A percentile compares a stretch with the other conserved stretches of the same genome.
Evolutionary conservation across 1,140 invertebrate species (phyloP).

Genomic region (Drosophila kohkoa): DNA sequence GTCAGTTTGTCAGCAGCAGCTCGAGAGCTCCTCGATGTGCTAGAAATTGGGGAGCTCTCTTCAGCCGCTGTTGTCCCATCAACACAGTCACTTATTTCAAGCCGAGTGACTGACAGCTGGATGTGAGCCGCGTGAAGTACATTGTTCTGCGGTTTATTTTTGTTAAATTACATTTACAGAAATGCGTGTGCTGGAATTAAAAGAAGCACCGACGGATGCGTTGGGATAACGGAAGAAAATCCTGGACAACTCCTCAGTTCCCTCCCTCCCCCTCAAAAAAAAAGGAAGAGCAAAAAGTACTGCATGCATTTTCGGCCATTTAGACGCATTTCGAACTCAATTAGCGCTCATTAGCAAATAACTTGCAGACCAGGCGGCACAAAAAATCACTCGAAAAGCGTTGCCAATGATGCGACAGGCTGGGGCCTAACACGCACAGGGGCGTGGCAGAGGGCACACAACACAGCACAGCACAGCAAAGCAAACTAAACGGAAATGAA

Average conservation of each 20-base stretch:
- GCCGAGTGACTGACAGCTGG: conserved; percentile 73
- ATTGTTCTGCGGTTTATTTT: conserved; percentile 55
- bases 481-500: conserved; percentile 76
- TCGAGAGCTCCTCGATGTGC: conserved; percentile 34
- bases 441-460: background rate
- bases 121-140: conserved; percentile 37
- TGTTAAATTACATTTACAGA: conserved; percentile 75
- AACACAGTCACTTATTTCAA: conserved; percentile 79
- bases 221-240: conserved; percentile 16
- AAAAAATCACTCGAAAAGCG: conserved; percentile 70
- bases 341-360: conserved; percentile 80
- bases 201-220: conserved; percentile 1
- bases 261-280: background rate
- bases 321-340: conserved; percentile 78
- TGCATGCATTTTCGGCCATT: conserved; percentile 62
- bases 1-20: conserved; percentile 68
- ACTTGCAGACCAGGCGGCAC: conserved; percentile 52
- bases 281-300: background rate
- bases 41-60: conserved; percentile 66
- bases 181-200: conserved; percentile 55
- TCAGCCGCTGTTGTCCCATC: conserved; percentile 52
- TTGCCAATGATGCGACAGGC: conserved; percentile 33
- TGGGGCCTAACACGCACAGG: conserved; percentile 53
- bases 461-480: background rate
- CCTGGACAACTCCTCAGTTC: background rate